These are phyloP conservation scores for Apocheima hispidaria DNA, from an alignment of 2,888 invertebrate species.

Conservation along the genomic window DNA sequence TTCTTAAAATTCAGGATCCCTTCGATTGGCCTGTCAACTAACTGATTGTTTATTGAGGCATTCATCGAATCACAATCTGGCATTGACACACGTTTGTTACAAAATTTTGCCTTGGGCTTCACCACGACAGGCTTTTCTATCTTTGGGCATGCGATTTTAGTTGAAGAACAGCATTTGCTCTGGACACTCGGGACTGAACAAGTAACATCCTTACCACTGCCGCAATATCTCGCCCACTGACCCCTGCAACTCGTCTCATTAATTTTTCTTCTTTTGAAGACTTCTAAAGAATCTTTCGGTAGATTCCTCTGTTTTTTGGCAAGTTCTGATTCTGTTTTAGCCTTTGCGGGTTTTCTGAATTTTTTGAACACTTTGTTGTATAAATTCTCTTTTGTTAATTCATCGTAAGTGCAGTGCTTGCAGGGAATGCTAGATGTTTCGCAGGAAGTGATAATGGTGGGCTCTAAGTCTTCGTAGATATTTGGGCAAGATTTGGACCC, in stretches of 20 bases:
- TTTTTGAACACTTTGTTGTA: slow-evolving; percentile 50
- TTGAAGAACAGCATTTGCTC: slow-evolving; percentile 40
- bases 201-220: slow-evolving; percentile 35
- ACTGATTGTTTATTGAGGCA: neutral
- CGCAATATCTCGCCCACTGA: slow-evolving; percentile 51
- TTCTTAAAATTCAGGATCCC: slow-evolving; percentile 59
- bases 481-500: slow-evolving; percentile 68
- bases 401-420: slow-evolving; percentile 46
- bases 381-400: slow-evolving; percentile 31
- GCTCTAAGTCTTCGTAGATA: slow-evolving; percentile 62
- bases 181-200: slow-evolving; percentile 49
- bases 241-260: slow-evolving; percentile 62
- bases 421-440: slow-evolving; percentile 51
- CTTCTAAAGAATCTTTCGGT: slow-evolving; percentile 76
- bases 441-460: slow-evolving; percentile 57
- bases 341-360: slow-evolving; percentile 41
- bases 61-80: slow-evolving; percentile 54
- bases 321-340: slow-evolving; percentile 35
- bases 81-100: slow-evolving; percentile 51
- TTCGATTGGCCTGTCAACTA: slow-evolving; percentile 37
- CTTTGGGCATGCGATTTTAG: slow-evolving; percentile 38
- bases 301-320: slow-evolving; percentile 48
- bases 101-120: slow-evolving; percentile 33
- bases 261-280: slow-evolving; percentile 63
- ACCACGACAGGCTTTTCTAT: neutral